Conservation (phyloP, 1,140 invertebrate genomes). For the Diachasma alloeum region DNA sequence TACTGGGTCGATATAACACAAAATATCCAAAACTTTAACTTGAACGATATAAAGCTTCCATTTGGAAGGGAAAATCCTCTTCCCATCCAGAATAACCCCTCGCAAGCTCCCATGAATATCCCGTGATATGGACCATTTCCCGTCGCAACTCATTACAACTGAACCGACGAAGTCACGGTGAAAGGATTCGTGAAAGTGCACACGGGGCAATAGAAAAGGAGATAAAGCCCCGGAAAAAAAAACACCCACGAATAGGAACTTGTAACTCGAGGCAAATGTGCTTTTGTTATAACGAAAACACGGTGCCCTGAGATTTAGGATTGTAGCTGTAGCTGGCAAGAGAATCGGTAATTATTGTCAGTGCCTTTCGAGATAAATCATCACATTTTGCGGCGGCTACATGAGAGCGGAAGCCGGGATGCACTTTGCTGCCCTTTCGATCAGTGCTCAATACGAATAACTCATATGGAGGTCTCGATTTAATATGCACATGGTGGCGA, state of each 20-base stretch:
- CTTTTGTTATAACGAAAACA: conserved; percentile 16
- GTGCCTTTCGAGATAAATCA: conserved; percentile 5
- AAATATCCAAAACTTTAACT: no score
- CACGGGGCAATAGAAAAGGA: conserved; percentile 1
- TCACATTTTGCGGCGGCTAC: not conserved
- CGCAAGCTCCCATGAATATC: not conserved
- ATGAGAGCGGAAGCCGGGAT: not conserved
- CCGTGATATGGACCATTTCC: conserved; percentile 31
- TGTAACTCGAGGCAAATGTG: conserved; percentile 6
- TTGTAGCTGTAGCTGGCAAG: not conserved
- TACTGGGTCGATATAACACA: no score
- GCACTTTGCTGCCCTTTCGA: not conserved
- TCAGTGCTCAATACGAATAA: conserved; percentile 20
- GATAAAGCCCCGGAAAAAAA: not conserved
- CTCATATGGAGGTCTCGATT: not conserved
- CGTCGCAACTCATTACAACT: conserved; percentile 12
- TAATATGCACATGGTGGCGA: conserved; percentile 34
- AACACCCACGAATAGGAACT: not conserved
- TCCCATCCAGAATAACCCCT: not conserved
- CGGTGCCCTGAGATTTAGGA: not conserved
- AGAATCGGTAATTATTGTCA: conserved; percentile 30
- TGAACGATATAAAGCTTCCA: no score
- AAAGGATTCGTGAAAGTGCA: conserved; percentile 37
- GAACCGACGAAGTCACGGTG: conserved; percentile 23
- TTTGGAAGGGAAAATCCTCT: no score